Base-by-base conservation (phyloP, 2,113 vertebrate genomes). In the Nesogale talazaci region DNA sequence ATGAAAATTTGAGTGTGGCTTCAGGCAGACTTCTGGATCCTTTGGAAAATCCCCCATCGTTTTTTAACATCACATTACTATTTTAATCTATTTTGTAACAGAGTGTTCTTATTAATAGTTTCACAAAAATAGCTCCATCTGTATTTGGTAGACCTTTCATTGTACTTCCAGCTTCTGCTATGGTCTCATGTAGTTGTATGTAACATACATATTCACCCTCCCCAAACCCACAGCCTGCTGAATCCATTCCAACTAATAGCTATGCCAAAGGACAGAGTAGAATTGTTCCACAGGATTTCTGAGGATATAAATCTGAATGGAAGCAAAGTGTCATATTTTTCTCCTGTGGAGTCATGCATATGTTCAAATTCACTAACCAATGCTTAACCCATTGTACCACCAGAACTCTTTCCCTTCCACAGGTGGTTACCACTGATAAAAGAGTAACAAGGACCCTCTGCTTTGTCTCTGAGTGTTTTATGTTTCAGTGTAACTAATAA, bases 11-110 rank as follows among this genome's bases (percentile, higher is more conserved):
- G n/a, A n/a, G 22, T 56, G 61, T 52, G 76, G 15, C 61, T 61
- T 81, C 59, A 72, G 7, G 14, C 5, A 81, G 9, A 16, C 1
- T 79, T 84, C 36, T 88, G 22, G 38, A 8, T 27, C 36, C 19
- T 90, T 79, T 75, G 40, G 16, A 59, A 87, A 95, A 79, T 4
- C 36, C 15, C 4, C 10, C 19, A 52, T 6, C 7, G 76, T 63
- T 83, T 90, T 36, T 72, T 9, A 80, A 31, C 1, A 76, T 1
- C 22, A 34, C 7, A 38, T 78, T 74, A 57, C 8, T 59, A 29
- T 31, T 90, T 89, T 76, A 8, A 83, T 67, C 29, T 4, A 85
- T 42, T 87, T 93, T 36, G n/a, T 67, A 72, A 25, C 20, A 86
- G 69, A 90, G 9, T 22, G 15, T 82, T 63, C 63, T 69, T 81